Base-by-base conservation (phyloP, 2,888 invertebrate genomes). In the Pseudoips prasinana region DNA sequence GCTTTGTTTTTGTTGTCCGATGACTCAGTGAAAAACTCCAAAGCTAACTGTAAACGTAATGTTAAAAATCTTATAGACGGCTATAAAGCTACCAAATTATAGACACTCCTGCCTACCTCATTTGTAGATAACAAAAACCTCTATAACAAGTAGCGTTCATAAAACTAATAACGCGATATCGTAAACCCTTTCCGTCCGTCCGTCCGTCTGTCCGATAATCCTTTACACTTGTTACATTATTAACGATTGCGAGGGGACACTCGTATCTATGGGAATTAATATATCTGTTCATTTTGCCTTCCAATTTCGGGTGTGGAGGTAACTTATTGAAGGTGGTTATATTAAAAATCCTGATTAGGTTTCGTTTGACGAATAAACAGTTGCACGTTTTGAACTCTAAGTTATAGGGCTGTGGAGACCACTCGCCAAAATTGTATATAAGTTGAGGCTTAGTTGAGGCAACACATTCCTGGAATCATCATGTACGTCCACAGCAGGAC, bases 171-270 rank as follows among this genome's bases (percentile, higher is more conserved):
- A 52, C 46, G 20, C 29, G 39, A 45, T 57, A 53, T 56, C 57
- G 45, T 45, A 49, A 55, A 45, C 59, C 52, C 49, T 43, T 35
- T 34, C 38, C 11, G 28, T 10, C 27, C 8, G 25, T 22, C 31
- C 25, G 39, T 32, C 33, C 24, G 36, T 36, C 43, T 47, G 58
- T 58, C 47, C 55, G 60, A 46, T 60, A 59, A 59, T 59, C 55
- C 60, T 46, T 50, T 53, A 49, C 57, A 58, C 45, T 58, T 54
- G 58, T 54, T 52, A 54, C 48, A 51, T 51, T 51, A 54, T 46
- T 51, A 58, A 51, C 46, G 10, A 20, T 9, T 2, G 32, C n/a
- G 30, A 46, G 50, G 57, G 57, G 57, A 44, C 28, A 29, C 34
- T 35, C 31, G 35, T 35, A n/a, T n/a, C n/a, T n/a, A 40, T 19